Conservation (phyloP, 2,888 invertebrate species). For the Tethea ocularis region DNA sequence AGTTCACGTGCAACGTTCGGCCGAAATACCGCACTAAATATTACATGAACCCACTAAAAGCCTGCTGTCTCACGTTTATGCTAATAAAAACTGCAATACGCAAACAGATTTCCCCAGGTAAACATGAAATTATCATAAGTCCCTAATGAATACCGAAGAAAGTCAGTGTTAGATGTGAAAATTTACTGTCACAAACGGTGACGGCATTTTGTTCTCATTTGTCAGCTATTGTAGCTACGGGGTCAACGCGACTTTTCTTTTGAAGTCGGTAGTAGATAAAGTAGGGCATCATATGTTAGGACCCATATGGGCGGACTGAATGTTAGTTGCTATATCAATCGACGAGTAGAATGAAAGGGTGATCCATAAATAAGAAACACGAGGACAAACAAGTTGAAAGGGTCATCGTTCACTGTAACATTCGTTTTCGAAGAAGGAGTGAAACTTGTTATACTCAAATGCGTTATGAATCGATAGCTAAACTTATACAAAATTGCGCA, state of each 20-base stretch:
- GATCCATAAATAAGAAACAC: too few species aligned
- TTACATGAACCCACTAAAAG: slow-evolving; percentile 25
- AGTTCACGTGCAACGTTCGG: slow-evolving; percentile 17
- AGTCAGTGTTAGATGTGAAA: slow-evolving; percentile 25
- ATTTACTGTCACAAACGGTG: slow-evolving; percentile 23
- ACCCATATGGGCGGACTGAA: too few species aligned
- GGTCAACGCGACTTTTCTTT: too few species aligned
- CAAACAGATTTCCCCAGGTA: slow-evolving; percentile 49
- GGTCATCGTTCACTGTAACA: background rate
- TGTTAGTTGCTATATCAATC: too few species aligned
- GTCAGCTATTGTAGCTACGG: background rate
- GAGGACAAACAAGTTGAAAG: background rate
- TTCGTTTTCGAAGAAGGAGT: slow-evolving; percentile 21
- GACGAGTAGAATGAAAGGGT: too few species aligned
- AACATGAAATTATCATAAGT: slow-evolving; percentile 44
- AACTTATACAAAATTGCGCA: slow-evolving; percentile 47
- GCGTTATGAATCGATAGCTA: slow-evolving; percentile 7
- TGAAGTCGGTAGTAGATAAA: too few species aligned
- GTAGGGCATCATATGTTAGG: too few species aligned
- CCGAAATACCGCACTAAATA: slow-evolving; percentile 31
- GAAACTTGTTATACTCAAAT: slow-evolving; percentile 14
- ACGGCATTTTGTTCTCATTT: slow-evolving; percentile 20
- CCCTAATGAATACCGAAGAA: slow-evolving; percentile 15
- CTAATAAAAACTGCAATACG: slow-evolving; percentile 6
- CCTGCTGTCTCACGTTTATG: slow-evolving; percentile 13